Conservation (phyloP, 2,797 vertebrate species). For the Labeo calbasu region DNA sequence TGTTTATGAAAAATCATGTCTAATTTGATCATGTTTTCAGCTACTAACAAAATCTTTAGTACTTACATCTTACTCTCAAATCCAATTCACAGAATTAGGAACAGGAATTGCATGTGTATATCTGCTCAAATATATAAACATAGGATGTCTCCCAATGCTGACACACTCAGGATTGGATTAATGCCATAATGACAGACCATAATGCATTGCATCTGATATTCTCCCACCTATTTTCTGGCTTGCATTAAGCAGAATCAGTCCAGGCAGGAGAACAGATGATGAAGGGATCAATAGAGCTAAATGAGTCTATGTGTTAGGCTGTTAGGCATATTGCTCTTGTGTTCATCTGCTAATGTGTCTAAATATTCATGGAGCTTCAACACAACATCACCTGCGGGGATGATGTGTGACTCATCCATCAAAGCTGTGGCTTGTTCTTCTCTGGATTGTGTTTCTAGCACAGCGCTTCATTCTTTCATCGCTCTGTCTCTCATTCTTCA, state of each 20-base stretch:
- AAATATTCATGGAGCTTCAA: slow-evolving; percentile 64
- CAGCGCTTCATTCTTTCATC: slow-evolving; percentile 44
- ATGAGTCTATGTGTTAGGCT: slow-evolving; percentile 49
- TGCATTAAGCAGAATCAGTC: neutral
- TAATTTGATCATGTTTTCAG: neutral
- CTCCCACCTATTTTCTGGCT: neutral
- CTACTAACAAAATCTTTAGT: neutral
- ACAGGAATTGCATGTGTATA: neutral
- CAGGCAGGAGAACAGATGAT: slow-evolving; percentile 20
- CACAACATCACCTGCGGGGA: slow-evolving; percentile 42
- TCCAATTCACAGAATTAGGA: neutral
- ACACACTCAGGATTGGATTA: neutral
- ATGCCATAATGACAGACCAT: slow-evolving; percentile 3
- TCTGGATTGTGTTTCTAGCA: slow-evolving; percentile 38
- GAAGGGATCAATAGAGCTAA: slow-evolving; percentile 47
- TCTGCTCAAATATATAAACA: slow-evolving; percentile 3
- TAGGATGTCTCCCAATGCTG: neutral
- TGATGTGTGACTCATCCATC: slow-evolving; percentile 50
- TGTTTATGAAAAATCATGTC: neutral
- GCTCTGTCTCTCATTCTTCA: slow-evolving; percentile 47
- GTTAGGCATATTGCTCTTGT: slow-evolving; percentile 56
- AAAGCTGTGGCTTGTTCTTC: slow-evolving; percentile 36
- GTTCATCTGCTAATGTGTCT: slow-evolving; percentile 57
- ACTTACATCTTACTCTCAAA: neutral
- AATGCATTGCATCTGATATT: slow-evolving; percentile 13